These are phyloP conservation scores for Stenoptilia bipunctidactyla DNA, from an alignment of 2,888 invertebrate genomes.

Conservation along the genomic window DNA sequence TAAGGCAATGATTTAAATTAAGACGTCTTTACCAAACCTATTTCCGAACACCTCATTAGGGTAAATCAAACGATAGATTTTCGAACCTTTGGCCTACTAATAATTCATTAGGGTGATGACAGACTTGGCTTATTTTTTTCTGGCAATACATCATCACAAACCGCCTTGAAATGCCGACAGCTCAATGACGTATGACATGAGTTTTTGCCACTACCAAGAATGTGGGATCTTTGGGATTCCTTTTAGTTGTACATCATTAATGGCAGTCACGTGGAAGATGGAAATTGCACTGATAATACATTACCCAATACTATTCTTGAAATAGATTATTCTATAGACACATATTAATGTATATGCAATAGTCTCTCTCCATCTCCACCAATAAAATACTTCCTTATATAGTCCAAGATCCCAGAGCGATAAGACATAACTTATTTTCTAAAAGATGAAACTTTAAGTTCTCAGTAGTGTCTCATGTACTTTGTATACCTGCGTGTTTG, in stretches of 20 bases:
- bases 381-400: too few relatives aligned
- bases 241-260: constrained; percentile 5
- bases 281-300: background rate
- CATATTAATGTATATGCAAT: too few relatives aligned
- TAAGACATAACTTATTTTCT: too few relatives aligned
- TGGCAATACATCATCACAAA: constrained; percentile 22
- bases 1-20: too few relatives aligned
- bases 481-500: too few relatives aligned
- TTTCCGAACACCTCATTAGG: background rate
- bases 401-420: too few relatives aligned
- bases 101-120: constrained; percentile 15
- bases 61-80: constrained; percentile 15
- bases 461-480: too few relatives aligned
- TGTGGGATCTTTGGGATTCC: background rate
- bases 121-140: constrained; percentile 15
- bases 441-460: too few relatives aligned
- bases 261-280: constrained; percentile 3
- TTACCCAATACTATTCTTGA: too few relatives aligned
- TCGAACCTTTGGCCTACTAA: constrained; percentile 13
- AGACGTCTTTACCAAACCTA: too few relatives aligned
- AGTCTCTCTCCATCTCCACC: too few relatives aligned
- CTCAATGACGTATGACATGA: background rate
- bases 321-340: too few relatives aligned
- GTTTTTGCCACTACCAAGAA: background rate
- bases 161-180: constrained; percentile 12